Percentiles rank a stretch among this genome's conserved stretches.
Conservation (phyloP, 35 echinoderm and acorn worm genomes). For the Ophiothrix spiculata region DNA sequence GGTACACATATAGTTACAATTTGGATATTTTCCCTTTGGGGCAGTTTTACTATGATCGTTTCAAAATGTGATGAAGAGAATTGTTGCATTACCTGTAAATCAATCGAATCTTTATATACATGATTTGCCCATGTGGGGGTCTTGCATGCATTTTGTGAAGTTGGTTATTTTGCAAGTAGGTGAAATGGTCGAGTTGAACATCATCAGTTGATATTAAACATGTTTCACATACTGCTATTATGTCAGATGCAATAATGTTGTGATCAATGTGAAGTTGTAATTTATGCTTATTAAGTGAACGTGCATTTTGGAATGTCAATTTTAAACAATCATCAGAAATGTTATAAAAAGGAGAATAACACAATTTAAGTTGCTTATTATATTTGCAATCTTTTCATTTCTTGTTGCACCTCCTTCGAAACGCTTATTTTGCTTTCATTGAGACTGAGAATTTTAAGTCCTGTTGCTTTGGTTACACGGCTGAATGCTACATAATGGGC, state of each 20-base stretch:
- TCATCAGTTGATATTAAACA: constrained; percentile 4
- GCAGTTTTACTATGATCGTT: neutral
- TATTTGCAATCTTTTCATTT: neutral
- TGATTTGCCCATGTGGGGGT: constrained; percentile 21
- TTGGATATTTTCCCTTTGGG: neutral
- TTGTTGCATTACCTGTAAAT: neutral
- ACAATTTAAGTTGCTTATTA: neutral
- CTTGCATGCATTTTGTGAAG: neutral
- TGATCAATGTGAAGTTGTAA: constrained; percentile 8
- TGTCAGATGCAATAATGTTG: constrained; percentile 30
- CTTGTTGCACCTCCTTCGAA: neutral
- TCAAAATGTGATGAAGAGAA: neutral
- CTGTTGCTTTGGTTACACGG: neutral
- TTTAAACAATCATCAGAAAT: neutral
- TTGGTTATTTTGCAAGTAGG: constrained; percentile 10
- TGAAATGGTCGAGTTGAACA: neutral
- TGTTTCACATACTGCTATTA: constrained; percentile 1
- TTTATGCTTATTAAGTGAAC: constrained; percentile 17
- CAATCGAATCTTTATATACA: neutral
- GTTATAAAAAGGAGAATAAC: constrained; percentile 25
- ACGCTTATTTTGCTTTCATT: constrained; percentile 24
- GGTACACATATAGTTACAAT: constrained; percentile 5
- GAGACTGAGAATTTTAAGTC: constrained; percentile 23
- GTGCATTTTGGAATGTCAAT: constrained; percentile 29
- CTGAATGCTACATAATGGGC: constrained; percentile 38